Evolutionary conservation across 2,797 vertebrate species (phyloP), one percentile per base, ranked within the genome.

Genomic region (Naso thynnoides): DNA sequence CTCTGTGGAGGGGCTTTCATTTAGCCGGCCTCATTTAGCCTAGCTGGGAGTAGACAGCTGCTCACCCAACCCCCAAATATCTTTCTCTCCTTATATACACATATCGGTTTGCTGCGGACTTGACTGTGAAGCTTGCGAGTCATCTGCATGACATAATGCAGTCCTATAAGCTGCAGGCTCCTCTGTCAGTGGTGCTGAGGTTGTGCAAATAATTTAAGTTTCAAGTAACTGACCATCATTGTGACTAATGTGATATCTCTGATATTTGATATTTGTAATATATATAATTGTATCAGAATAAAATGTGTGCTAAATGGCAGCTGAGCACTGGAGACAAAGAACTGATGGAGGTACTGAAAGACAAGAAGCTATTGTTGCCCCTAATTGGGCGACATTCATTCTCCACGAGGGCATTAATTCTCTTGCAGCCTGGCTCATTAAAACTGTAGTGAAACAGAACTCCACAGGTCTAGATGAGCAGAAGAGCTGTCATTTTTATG

Each of bases 1-100:
- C 60, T 85, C 66, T 72, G 56, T 50, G 21, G 49, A 70, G 77
- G 63, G 53, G 65, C 66, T 64, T 84, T 74, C 64, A 67, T 79
- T 79, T 72, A 63, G 44, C 41, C 63, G 58, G 77, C 75, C 80
- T 82, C 85, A 83, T 90, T 88, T 84, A 87, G 79, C 81, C 72
- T 61, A 59, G 57, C 60, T 72, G 57, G 72, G 56, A 77, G 70
- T 68, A 71, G 77, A 78, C 79, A 76, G 79, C 80, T 88, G 83
- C 83, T 85, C 58, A 53, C 68, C 82, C 64, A 29, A 47, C 29
- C 52, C 33, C 2, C 1, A 6, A 24, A 73, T 33, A 60, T 84
- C 48, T 3, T 5, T 36, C 24, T 26, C 45, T 31, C 39, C 36
- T 26, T 47, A 44, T 18, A 48, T 39, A 60, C 27, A 61, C 44